phyloP scores from a whole-genome alignment of 2,888 invertebrate genomes.

The Apodemia zela region DNA sequence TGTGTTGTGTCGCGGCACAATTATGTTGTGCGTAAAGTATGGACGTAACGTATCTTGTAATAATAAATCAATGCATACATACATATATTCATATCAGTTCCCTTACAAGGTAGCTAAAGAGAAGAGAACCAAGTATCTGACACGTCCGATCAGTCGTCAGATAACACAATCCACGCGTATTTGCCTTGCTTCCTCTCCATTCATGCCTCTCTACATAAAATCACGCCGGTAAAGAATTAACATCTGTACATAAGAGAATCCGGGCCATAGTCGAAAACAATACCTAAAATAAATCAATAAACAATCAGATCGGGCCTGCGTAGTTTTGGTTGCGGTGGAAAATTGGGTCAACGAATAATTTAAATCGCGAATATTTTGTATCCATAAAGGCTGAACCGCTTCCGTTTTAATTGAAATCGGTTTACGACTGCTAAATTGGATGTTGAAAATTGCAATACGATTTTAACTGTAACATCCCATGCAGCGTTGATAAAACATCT shows the following conservation, averaged over 20 bases:
- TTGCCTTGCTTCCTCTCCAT: too few species aligned
- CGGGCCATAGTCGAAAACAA: conserved; percentile 33
- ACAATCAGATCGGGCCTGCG: conserved; percentile 57
- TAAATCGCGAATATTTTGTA: conserved; percentile 38
- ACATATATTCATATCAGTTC: too few species aligned
- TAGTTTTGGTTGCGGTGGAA: conserved; percentile 50
- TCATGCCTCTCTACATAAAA: too few species aligned
- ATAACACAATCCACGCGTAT: too few species aligned
- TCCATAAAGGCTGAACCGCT: conserved; percentile 14
- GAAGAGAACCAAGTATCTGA: too few species aligned
- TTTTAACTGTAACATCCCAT: background rate
- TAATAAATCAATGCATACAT: too few species aligned
- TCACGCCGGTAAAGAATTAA: too few species aligned
- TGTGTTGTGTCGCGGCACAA: too few species aligned
- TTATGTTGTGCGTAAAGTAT: too few species aligned
- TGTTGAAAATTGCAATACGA: conserved; percentile 3
- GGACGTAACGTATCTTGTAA: too few species aligned
- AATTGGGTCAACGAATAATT: conserved; percentile 58
- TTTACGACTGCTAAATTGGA: conserved; percentile 11
- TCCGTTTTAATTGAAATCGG: conserved; percentile 16
- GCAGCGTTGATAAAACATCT: background rate
- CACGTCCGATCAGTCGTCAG: too few species aligned
- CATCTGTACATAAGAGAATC: background rate
- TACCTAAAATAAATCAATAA: conserved; percentile 59
- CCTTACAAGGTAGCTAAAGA: too few species aligned